Evolutionary conservation across 2,888 invertebrate genomes (phyloP).

Genomic region (Drosophila algonquin): DNA sequence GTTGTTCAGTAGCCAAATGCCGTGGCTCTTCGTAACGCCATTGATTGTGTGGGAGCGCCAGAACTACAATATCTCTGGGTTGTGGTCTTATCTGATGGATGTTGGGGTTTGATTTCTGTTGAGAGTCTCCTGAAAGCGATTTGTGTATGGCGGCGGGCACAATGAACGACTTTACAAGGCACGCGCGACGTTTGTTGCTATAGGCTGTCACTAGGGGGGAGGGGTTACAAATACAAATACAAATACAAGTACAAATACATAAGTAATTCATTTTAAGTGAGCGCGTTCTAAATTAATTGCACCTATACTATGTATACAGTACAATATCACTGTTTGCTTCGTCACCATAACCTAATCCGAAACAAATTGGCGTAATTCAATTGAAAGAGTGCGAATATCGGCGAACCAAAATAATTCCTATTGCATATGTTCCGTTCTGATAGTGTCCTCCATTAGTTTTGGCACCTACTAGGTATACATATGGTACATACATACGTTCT

Average conservation of each 20-base stretch:
- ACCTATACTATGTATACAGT: slow-evolving; percentile 84
- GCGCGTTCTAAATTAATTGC: slow-evolving; percentile 84
- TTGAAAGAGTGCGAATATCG: slow-evolving; percentile 59
- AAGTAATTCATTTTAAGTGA: slow-evolving; percentile 74
- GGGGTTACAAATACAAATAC: slow-evolving; percentile 20
- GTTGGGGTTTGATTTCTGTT: slow-evolving; percentile 20
- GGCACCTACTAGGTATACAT: slow-evolving; percentile 56
- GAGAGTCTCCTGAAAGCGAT: slow-evolving; percentile 79
- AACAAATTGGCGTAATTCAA: slow-evolving; percentile 69
- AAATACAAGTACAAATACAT: slow-evolving; percentile 34
- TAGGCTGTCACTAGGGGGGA: slow-evolving; percentile 14
- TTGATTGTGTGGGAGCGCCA: slow-evolving; percentile 61
- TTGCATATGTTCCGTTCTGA: slow-evolving; percentile 40
- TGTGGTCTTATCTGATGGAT: slow-evolving; percentile 22
- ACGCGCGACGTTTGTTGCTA: slow-evolving; percentile 45
- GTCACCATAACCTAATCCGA: slow-evolving; percentile 81
- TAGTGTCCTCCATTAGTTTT: slow-evolving; percentile 58
- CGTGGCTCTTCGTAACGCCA: slow-evolving; percentile 69
- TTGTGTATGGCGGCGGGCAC: slow-evolving; percentile 43
- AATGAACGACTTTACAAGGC: slow-evolving; percentile 81
- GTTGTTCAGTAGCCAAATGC: slow-evolving; percentile 45
- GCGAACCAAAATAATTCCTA: slow-evolving; percentile 52
- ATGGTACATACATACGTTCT: slow-evolving; percentile 6
- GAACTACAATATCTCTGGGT: slow-evolving; percentile 5
- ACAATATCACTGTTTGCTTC: slow-evolving; percentile 85